Base-by-base conservation (phyloP, 2,113 vertebrate species). In the Hippolais icterina region DNA sequence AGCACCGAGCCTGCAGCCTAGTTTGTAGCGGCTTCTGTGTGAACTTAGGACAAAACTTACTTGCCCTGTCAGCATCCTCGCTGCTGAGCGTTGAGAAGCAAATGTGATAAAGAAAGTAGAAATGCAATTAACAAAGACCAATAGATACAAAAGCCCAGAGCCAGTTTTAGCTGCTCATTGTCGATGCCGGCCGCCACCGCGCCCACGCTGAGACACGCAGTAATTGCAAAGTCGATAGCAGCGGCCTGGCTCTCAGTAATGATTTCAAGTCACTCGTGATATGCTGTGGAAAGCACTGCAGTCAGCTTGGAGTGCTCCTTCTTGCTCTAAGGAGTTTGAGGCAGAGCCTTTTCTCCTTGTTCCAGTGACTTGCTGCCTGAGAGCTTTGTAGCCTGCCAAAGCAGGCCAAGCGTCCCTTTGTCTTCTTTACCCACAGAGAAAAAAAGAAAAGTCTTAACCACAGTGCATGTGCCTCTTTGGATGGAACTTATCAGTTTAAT, bases 61-160 rank as follows among this genome's bases (percentile, higher is more conserved):
- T 95, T 96, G 92, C 83, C 69, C 76, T 53, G 64, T 93, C 96
- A 95, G 93, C 90, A 94, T 90, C 49, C 64, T 81, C 6, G 1
- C 78, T 93, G 83, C 85, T 59, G 80, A 93, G 56, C 35, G 61
- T 78, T 90, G 78, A 75, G 88, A 92, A 89, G 57, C 41, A 92
- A 92, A 94, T 83, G 93, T 81, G 95, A 94, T 96, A 88, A 96
- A 93, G 85, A 86, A 90, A 90, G 83, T 71, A 95, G 93, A 86
- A 95, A 97, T 92, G 86, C 92, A 96, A 92, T 97, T 95, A 97
- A 90, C 85, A 71, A 83, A 97, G 96, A 71, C 94, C 90, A 70
- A 95, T 95, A 94, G 85, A 53, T 74, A 61, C 7, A 59, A 35
- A 95, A 92, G 85, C 91, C 93, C 37, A 57, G 86, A 94, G 90